Evolutionary conservation across 2,888 invertebrate species (phyloP), one percentile per base, ranked within the genome.

Genomic region (Formica aserva): DNA sequence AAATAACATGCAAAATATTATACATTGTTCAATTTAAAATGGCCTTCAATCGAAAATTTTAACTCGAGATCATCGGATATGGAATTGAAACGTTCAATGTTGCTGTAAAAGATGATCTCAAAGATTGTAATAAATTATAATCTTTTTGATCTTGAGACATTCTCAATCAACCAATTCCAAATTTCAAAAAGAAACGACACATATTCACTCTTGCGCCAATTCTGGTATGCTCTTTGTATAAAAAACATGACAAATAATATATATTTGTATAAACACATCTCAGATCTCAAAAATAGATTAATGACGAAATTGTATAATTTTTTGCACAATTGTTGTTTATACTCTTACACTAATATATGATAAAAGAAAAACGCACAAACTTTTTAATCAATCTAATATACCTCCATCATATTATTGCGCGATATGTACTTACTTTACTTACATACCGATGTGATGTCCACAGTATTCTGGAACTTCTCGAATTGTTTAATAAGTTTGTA

Each of bases 361-460:
- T 74, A 62, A 41, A 62, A 62, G 15, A 22, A 35, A 48, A 65
- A 65, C 18, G 26, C 15, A 65, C 3, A 22, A 45, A 35, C 15
- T 29, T 41, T 9, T 38, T 26, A 8, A 76, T 76, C 11, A 35
- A 48, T 48, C 5, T 35, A 13, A 65, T 13, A 76, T 22, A 48
- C 6, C 22, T 48, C 0, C 18, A n/a, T 66, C 48, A 22, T 29
- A 41, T 63, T 15, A 75, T 66, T 76, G 22, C 35, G 35, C 32
- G 35, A 48, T 66, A 66, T 55, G 18, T 77, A 67, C 77, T 63
- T 75, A 75, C 75, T 75, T 74, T n/a, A 52, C n/a, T 77, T 52
- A 66, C 26, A 67, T n/a, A 67, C 0, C 13, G 22, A 38, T 52
- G 63, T 38, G 67, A 35, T 4, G 13, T 76, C 60, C 52, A 38